Evolutionary conservation across 2,888 invertebrate species (phyloP), one percentile per base, ranked within the genome.

Genomic region (Himalopsyche tibetana): DNA sequence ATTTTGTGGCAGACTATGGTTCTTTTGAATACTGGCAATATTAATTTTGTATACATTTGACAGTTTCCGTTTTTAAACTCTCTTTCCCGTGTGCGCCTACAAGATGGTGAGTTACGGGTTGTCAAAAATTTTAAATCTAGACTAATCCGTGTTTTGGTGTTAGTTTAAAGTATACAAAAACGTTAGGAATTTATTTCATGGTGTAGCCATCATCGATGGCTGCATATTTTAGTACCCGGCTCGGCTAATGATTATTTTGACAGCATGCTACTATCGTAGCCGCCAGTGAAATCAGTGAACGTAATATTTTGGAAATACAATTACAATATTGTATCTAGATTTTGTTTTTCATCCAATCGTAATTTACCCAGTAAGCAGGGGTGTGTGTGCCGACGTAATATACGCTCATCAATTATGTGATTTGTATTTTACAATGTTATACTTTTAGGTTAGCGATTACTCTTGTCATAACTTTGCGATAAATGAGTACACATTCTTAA

Each of bases 31-130:
- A 38, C 36, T 55, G 17, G 40, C 63, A 82, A 17, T 42, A 56
- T 42, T 19, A 81, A 63, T 82, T 84, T 83, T 86, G 55, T 69
- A 82, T 84, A 84, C 85, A 84, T 40, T 51, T 51, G 51, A 40
- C 82, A 55, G 84, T 86, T 86, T 88, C 87, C 86, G 87, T 82
- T 80, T 82, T 55, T 28, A 82, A 55, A 84, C 55, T 84, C 84
- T 84, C 86, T 87, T 87, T 87, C 82, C 86, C 82, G 80, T 81
- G 82, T 86, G 85, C 82, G 90, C 91, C 90, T 90, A 90, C 91
- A 92, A 91, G 90, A 92, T 92, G 92, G 92, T 92, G 91, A 91
- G 92, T 91, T 89, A 87, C 89, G 82, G 87, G 85, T 88, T 85
- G 88, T 89, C 87, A 89, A 88, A 87, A 55, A 87, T 86, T 69